Evolutionary conservation across 2,888 invertebrate species (phyloP), one percentile per base, ranked within the genome.

Genomic region (Zelleria hepariella): DNA sequence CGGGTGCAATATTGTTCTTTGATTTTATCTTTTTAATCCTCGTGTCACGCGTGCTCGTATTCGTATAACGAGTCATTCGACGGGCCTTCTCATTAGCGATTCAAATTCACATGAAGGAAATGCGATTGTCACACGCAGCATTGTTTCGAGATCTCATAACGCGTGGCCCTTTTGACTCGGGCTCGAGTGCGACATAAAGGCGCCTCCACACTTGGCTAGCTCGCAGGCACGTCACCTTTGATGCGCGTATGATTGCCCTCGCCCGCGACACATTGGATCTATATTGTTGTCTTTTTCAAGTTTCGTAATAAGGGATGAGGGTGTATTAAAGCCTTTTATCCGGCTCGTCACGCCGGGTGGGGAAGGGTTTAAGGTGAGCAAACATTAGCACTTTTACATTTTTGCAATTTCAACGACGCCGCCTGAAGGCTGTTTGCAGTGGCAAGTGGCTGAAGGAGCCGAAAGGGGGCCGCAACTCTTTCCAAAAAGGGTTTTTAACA

Each of bases 311-410:
- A 88, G 88, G 86, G 86, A 86, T 87, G 87, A 87, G 88, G 87
- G 87, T 88, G 87, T 88, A 88, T 88, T 88, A 88, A 88, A 88
- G 88, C 87, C 87, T 87, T 88, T 88, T 87, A 88, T 87, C 87
- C 87, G 81, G 86, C 86, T 88, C 88, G 87, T 88, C 87, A 87
- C 87, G 86, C 84, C 74, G 86, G 87, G 85, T 82, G 78, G 83
- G 79, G 84, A 86, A 87, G 84, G 87, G 87, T 86, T 86, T 83
- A 86, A 88, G 87, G 88, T 87, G 86, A 77, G 83, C 84, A 88
- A 88, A 88, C 87, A 87, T 87, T 86, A 88, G 85, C 87, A 87
- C 87, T 86, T 87, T 87, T 85, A 88, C 82, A 88, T 88, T 88
- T 88, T 87, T 87, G 88, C 86, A 88, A 88, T 88, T 87, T 87